phyloP scores from a whole-genome alignment of 2,113 vertebrate species.

The Nymphicus hollandicus region DNA sequence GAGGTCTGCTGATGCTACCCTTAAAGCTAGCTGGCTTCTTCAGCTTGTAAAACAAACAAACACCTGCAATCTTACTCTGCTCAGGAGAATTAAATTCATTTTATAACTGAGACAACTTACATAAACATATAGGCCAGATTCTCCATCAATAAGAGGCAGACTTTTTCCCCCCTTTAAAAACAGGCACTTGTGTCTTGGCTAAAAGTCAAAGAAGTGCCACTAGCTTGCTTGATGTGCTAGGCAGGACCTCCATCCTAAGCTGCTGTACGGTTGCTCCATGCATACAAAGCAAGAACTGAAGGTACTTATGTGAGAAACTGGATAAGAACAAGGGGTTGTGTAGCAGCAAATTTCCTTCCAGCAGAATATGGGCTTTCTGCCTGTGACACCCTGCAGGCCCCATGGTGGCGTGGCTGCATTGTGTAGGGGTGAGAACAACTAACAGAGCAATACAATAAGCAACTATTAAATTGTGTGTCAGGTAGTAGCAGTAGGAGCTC shows the following conservation, averaged over 20 bases:
- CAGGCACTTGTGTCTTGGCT: neutral
- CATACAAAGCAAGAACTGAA: neutral
- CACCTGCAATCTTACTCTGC: neutral
- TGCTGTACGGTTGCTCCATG: neutral
- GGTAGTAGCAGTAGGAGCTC: neutral
- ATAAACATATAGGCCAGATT: neutral
- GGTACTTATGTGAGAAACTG: neutral
- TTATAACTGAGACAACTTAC: neutral
- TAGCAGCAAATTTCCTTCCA: neutral
- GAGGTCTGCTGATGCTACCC: neutral
- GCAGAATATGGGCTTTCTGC: neutral
- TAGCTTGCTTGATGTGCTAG: neutral
- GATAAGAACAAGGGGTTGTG: neutral
- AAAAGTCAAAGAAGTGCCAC: neutral
- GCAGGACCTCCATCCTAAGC: neutral
- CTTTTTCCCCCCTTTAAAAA: neutral
- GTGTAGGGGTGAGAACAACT: neutral
- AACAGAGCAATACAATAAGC: neutral
- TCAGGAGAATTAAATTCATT: neutral
- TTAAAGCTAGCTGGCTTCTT: neutral
- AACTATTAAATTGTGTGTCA: neutral
- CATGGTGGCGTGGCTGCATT: neutral
- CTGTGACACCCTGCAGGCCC: neutral
- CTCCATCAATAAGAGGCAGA: rapidly evolving
- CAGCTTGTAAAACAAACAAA: neutral